A percentile compares a stretch with the other conserved stretches of the same genome.
phyloP scores from a whole-genome alignment of 2,797 vertebrate genomes.

The Chrosomus eos region DNA sequence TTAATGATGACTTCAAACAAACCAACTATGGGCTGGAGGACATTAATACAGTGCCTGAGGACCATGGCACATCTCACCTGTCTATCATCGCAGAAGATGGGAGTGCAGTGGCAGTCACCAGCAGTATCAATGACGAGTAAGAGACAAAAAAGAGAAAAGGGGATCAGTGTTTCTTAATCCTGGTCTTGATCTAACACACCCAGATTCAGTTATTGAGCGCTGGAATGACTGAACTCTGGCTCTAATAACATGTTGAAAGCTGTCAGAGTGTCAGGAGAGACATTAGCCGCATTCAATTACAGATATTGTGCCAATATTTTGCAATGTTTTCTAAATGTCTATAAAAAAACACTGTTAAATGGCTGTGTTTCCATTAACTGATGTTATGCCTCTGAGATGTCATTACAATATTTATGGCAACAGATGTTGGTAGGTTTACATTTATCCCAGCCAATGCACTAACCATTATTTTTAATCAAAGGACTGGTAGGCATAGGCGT shows the following conservation, averaged over 20 bases:
- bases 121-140: constrained; percentile 95
- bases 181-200: neutral
- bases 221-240: neutral
- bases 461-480: too few relatives aligned
- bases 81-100: constrained; percentile 92
- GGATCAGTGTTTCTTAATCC: neutral
- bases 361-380: too few relatives aligned
- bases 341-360: too few relatives aligned
- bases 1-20: constrained; percentile 85
- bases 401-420: too few relatives aligned
- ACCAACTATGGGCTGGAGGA: constrained; percentile 79
- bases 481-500: too few relatives aligned
- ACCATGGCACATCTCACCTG: constrained; percentile 90
- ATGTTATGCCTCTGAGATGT: too few relatives aligned
- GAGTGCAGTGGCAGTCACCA: constrained; percentile 93
- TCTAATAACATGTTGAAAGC: neutral
- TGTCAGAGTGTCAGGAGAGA: neutral
- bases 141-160: constrained; percentile 36
- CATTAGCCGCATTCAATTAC: too few relatives aligned
- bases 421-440: too few relatives aligned
- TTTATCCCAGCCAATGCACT: too few relatives aligned
- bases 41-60: constrained; percentile 72
- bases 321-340: too few relatives aligned
- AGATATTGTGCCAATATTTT: too few relatives aligned
- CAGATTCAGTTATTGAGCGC: neutral